Conservation (phyloP, 2,113 vertebrate genomes). For the Leptobrachium ailaonicum region DNA sequence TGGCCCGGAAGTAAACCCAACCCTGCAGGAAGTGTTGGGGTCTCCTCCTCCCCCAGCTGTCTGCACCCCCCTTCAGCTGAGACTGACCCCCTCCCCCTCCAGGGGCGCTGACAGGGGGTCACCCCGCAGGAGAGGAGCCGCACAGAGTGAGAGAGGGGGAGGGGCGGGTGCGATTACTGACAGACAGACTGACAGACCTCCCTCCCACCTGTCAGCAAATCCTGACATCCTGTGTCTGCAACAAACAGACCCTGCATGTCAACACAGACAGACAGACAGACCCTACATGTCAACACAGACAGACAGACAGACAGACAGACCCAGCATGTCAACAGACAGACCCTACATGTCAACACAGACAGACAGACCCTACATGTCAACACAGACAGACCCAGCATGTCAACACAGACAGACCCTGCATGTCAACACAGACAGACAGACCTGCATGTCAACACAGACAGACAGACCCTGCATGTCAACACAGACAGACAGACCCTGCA, state of each 20-base stretch:
- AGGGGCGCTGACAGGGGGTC: constrained; percentile 34
- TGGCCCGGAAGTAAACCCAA: constrained; percentile 36
- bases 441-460: background rate
- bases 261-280: no score
- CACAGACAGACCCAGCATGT: background rate
- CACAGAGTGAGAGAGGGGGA: background rate
- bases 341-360: background rate
- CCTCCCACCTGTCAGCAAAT: background rate
- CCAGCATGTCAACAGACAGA: background rate
- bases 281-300: background rate
- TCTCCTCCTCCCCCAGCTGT: constrained; percentile 20
- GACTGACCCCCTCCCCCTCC: constrained; percentile 24
- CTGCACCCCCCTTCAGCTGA: constrained; percentile 18
- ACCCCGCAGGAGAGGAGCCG: constrained; percentile 18
- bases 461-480: background rate
- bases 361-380: background rate
- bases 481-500: background rate
- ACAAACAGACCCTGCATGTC: no score
- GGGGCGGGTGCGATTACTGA: constrained; percentile 22
- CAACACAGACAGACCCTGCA: no score
- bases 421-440: background rate
- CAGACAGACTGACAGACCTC: background rate
- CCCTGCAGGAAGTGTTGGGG: constrained; percentile 18
- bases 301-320: constrained; percentile 25
- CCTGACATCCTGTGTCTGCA: background rate